These are phyloP conservation scores for Brachionus manjavacas DNA, from an alignment of 1,140 invertebrate species.

Conservation along the genomic window DNA sequence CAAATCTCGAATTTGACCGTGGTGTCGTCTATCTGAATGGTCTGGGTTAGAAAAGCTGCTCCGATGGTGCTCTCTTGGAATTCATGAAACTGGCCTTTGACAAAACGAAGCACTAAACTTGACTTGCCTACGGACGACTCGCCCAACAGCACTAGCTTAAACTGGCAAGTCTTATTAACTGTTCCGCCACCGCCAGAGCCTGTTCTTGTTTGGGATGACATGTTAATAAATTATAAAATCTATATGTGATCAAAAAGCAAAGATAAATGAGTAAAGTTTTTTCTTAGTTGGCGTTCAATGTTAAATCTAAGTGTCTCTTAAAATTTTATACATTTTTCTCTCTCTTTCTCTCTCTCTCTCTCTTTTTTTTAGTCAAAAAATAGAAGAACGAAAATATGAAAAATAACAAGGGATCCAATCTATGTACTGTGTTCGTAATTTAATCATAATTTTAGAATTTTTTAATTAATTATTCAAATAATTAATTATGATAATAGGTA, in stretches of 20 bases:
- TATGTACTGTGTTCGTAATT: neutral
- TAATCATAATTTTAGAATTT: neutral
- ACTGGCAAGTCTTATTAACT: slow-evolving; percentile 37
- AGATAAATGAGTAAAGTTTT: neutral
- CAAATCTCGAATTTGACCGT: slow-evolving; percentile 61
- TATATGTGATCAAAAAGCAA: neutral
- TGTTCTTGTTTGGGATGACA: slow-evolving; percentile 28
- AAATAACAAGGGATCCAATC: neutral
- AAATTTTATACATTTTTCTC: neutral
- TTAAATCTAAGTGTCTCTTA: neutral
- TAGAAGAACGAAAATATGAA: neutral
- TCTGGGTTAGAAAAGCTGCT: slow-evolving; percentile 60
- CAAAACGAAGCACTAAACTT: slow-evolving; percentile 44
- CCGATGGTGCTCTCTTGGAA: slow-evolving; percentile 45
- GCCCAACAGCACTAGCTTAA: slow-evolving; percentile 44
- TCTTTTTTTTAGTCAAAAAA: neutral
- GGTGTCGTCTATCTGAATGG: slow-evolving; percentile 52
- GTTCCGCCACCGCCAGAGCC: slow-evolving; percentile 24
- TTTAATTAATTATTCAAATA: neutral
- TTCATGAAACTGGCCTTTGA: slow-evolving; percentile 45
- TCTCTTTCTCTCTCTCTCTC: neutral
- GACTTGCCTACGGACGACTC: slow-evolving; percentile 45
- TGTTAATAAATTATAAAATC: neutral
- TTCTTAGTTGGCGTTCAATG: neutral
- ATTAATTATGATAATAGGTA: neutral